These are phyloP conservation scores for Strigops habroptila DNA, from an alignment of 2,113 vertebrate genomes.

Conservation along the genomic window DNA sequence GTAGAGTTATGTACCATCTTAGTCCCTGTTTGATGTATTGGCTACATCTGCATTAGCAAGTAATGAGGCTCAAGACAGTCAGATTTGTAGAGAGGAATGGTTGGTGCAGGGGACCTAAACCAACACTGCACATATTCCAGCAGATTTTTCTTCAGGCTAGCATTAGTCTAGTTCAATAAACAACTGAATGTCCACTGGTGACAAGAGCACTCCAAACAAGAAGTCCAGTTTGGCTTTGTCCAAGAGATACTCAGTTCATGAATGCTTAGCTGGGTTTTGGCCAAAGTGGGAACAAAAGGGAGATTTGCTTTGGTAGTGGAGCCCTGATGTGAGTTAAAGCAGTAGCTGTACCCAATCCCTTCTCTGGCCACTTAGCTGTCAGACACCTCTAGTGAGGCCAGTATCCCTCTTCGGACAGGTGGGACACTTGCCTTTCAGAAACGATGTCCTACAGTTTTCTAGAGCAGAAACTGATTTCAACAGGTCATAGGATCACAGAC, in stretches of 20 bases:
- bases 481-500: background rate
- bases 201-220: background rate
- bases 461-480: background rate
- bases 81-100: background rate
- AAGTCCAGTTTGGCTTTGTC: background rate
- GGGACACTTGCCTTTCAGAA: background rate
- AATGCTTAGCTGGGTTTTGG: rapidly evolving
- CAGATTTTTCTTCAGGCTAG: background rate
- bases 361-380: background rate
- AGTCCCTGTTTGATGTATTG: background rate
- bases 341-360: background rate
- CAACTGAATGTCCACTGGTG: background rate
- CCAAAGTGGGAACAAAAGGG: background rate
- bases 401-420: background rate
- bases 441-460: rapidly evolving
- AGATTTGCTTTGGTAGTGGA: background rate
- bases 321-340: background rate
- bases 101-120: background rate
- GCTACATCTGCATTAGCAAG: background rate
- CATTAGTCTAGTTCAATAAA: background rate
- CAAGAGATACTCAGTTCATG: background rate
- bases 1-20: background rate
- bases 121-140: background rate
- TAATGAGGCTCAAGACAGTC: background rate
- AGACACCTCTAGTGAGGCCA: background rate